Base-by-base conservation (phyloP, 1,140 invertebrate species). In the Caenorhabditis remanei region DNA sequence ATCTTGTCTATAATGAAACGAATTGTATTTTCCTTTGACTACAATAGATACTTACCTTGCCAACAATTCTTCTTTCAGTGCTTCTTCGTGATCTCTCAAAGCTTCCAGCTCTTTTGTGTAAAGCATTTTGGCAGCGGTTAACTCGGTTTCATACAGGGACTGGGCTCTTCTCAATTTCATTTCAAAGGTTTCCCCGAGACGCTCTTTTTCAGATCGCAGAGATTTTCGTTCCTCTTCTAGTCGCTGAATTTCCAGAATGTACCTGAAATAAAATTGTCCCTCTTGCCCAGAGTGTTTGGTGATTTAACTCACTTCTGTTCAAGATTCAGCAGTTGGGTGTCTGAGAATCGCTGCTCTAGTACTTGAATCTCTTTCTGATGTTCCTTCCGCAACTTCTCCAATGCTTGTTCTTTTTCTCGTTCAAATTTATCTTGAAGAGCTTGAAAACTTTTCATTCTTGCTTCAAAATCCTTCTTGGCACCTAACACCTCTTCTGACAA, bases 391-490 rank as follows among this genome's bases (percentile, higher is more conserved):
- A 92, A 85, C 67, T 93, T 92, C 75, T 92, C 91, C 56, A 92
- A 58, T 1, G 91, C 91, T 61, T 92, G 91, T 83, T 92, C 92
- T 67, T 92, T 92, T 71, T 92, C 91, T n/a, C 90, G 65, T 65
- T 92, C 92, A 58, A 92, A 92, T 82, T 92, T 90, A 48, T 92
- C 91, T 85, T 92, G 92, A 40, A 92, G 85, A 16, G 90, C 89
- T 87, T 92, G 91, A 83, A 92, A 92, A 79, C 85, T 90, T 58
- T 92, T 92, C 91, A 92, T 92, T 79, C 91, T 83, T 16, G 89
- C 88, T 87, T 92, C 91, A 79, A 92, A 92, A 58, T 92, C 92
- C 65, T 92, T 92, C 85, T 92, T 92, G 19, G 91, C 91, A 46
- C 89, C 90, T 13, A 92, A 75, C 3, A 92, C 91, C 63, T 92